Base-by-base conservation (phyloP, 2,797 vertebrate species). In the Crax fasciolata region DNA sequence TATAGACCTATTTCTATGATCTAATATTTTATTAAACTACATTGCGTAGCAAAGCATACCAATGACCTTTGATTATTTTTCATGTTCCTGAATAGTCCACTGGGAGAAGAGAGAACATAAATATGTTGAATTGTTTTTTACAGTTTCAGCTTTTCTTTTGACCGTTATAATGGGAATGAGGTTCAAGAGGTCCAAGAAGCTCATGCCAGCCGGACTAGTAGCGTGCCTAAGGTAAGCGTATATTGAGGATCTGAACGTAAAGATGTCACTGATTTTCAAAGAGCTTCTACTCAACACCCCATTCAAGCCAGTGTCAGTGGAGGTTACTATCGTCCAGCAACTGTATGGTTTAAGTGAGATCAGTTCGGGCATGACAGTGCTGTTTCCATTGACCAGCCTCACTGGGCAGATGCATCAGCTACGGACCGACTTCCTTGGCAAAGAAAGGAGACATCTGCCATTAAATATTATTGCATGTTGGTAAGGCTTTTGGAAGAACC, bases 181-280 rank as follows among this genome's bases (percentile, higher is more conserved):
- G 95, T 99, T 98, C 97, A 99, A 98, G 97, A 99, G 98, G 74
- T 98, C 99, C 95, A 98, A 98, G 80, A 99, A 99, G 95, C 41
- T 99, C 83, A 98, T 99, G 97, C 99, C 99, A 74, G 98, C 99
- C 0, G 99, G 99, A 65, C 87, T 99, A 25, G 96, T 99, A 94
- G 93, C 99, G 15, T 98, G 98, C 39, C 95, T 99, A 85, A 99
- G 99, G 99, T 99, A 97, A 97, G 97, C 89, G 57, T 80, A 51
- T 20, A 19, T 41, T 76, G 51, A 18, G 5, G 44, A 86, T 87
- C 27, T 66, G 79, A 70, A 66, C 66, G 30, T 58, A 73, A 75
- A 84, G 32, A 86, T 79, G 73, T 91, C 21, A 62, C 15, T 49
- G 27, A 19, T 55, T 95, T 93, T 87, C 32, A 88, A 23, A 43